Conservation (phyloP, 2,888 invertebrate species). For the Lithophane socia region DNA sequence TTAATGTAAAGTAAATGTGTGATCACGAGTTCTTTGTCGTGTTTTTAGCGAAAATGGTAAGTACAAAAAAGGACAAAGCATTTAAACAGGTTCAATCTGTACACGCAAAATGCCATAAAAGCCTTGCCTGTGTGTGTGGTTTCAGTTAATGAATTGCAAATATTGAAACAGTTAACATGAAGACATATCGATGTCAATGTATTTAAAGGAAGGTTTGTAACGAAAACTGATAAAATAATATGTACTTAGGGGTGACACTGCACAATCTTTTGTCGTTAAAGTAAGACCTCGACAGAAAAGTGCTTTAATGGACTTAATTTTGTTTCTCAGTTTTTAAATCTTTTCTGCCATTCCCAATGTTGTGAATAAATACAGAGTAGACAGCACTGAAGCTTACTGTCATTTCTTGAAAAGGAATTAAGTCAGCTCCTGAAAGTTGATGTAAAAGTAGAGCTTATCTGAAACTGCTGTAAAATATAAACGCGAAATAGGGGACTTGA, state of each 20-base stretch:
- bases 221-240: neutral
- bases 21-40: conserved; percentile 16
- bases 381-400: conserved; percentile 28
- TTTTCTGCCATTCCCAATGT: neutral
- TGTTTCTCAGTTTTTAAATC: neutral
- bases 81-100: neutral
- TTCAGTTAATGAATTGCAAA: conserved; percentile 47
- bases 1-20: conserved; percentile 19
- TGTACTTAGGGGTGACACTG: neutral
- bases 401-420: neutral
- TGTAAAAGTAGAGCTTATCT: neutral
- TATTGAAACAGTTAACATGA: conserved; percentile 20
- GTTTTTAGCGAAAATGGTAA: conserved; percentile 1
- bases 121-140: conserved; percentile 5
- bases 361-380: conserved; percentile 21
- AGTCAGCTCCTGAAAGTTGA: neutral
- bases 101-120: conserved; percentile 24
- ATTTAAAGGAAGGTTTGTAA: conserved; percentile 8
- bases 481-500: neutral
- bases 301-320: conserved; percentile 5
- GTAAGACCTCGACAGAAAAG: neutral
- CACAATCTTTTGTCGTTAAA: neutral
- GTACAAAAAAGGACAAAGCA: conserved; percentile 9
- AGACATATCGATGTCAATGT: conserved; percentile 10
- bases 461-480: neutral